phyloP scores from a whole-genome alignment of 2,888 invertebrate genomes.

The Polylopha cassiicola region DNA sequence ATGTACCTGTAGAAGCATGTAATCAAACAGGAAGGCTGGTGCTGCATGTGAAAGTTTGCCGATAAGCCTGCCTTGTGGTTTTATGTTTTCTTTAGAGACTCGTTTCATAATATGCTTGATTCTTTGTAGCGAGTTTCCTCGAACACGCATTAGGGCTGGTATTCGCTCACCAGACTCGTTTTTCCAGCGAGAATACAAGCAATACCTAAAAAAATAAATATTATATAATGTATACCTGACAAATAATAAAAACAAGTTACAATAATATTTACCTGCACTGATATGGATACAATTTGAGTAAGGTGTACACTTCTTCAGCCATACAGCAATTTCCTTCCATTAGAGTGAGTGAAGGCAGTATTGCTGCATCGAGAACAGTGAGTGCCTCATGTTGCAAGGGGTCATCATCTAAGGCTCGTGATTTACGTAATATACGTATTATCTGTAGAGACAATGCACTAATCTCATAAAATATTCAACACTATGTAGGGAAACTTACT shows the following conservation, averaged over 20 bases:
- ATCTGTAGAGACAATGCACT: conserved; percentile 39
- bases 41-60: conserved; percentile 98
- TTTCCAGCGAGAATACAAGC: conserved; percentile 97
- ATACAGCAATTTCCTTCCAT: conserved; percentile 97
- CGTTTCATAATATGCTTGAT: conserved; percentile 98
- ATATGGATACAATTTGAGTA: conserved; percentile 91
- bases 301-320: conserved; percentile 96
- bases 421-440: conserved; percentile 63
- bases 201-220: conserved; percentile 76
- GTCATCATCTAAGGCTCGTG: conserved; percentile 60
- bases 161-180: conserved; percentile 86
- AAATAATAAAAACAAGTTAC: conserved; percentile 1
- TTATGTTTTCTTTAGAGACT: conserved; percentile 98
- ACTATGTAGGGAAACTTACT: conserved; percentile 32
- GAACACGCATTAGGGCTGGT: conserved; percentile 88
- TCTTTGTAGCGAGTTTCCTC: conserved; percentile 92
- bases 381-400: conserved; percentile 89
- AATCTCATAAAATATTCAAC: background rate
- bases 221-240: conserved; percentile 6
- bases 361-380: conserved; percentile 89
- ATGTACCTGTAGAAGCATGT: conserved; percentile 81
- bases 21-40: conserved; percentile 97
- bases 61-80: conserved; percentile 95
- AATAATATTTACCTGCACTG: conserved; percentile 79
- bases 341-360: conserved; percentile 93